These are phyloP conservation scores for Opisthograptis luteolata DNA, from an alignment of 2,888 invertebrate genomes.

Conservation along the genomic window DNA sequence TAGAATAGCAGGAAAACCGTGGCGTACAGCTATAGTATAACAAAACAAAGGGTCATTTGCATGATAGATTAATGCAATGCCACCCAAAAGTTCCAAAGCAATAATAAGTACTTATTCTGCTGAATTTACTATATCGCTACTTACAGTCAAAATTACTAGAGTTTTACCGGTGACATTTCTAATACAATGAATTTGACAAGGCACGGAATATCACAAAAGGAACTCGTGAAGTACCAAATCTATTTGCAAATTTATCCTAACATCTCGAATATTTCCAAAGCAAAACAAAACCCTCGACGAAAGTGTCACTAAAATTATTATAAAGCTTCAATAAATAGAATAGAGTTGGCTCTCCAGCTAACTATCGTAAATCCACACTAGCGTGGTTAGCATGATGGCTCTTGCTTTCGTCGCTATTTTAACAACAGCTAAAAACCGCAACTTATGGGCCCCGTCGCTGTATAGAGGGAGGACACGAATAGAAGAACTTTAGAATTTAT, in stretches of 20 bases:
- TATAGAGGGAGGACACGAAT: slow-evolving; percentile 10
- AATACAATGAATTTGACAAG: no score
- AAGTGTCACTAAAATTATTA: slow-evolving; percentile 18
- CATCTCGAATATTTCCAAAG: not conserved
- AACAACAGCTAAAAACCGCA: slow-evolving; percentile 25
- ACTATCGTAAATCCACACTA: slow-evolving; percentile 22
- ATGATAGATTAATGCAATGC: no score
- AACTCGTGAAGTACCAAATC: no score
- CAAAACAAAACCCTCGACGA: slow-evolving; percentile 4
- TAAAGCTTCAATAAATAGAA: slow-evolving; percentile 18
- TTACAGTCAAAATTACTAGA: no score
- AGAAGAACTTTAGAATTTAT: slow-evolving; percentile 15
- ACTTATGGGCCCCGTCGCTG: slow-evolving; percentile 12
- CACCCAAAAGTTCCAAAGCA: no score
- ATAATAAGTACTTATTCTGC: no score
- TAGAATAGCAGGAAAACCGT: no score
- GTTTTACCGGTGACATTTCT: no score
- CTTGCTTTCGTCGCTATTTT: slow-evolving; percentile 17
- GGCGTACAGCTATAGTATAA: no score
- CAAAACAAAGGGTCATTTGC: no score
- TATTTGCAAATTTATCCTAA: not conserved
- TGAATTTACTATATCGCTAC: no score
- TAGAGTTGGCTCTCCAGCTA: slow-evolving; percentile 17
- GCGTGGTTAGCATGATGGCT: slow-evolving; percentile 19
- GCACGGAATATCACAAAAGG: no score